Evolutionary conservation across 1,140 invertebrate species (phyloP).

Genomic region (Pollicipes pollicipes): DNA sequence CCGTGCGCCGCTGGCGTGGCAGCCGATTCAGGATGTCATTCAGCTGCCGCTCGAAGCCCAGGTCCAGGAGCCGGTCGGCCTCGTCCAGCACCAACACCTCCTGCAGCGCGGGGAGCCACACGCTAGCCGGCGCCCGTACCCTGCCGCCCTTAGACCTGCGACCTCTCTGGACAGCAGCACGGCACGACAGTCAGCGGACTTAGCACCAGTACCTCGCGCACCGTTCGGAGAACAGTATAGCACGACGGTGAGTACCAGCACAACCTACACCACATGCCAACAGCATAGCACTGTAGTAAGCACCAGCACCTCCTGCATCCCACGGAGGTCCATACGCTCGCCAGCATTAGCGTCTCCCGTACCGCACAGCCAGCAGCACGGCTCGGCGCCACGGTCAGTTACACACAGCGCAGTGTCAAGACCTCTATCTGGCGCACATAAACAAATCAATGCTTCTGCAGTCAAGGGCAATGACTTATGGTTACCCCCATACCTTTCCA

Average conservation of each 20-base stretch:
- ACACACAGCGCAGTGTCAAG: neutral
- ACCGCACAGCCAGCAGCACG: too few relatives aligned
- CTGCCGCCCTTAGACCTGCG: constrained; percentile 12
- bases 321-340: too few relatives aligned
- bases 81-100: constrained; percentile 92
- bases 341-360: too few relatives aligned
- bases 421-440: neutral
- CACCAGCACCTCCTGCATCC: too few relatives aligned
- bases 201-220: constrained; percentile 13
- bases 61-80: constrained; percentile 81
- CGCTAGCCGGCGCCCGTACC: too few relatives aligned
- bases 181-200: too few relatives aligned
- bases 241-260: constrained; percentile 22
- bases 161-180: too few relatives aligned
- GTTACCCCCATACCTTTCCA: too few relatives aligned
- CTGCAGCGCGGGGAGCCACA: constrained; percentile 25
- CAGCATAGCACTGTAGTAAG: too few relatives aligned
- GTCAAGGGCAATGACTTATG: too few relatives aligned
- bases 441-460: too few relatives aligned
- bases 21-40: constrained; percentile 78
- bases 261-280: constrained; percentile 9
- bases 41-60: constrained; percentile 76
- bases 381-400: too few relatives aligned
- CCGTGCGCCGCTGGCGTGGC: constrained; percentile 83
- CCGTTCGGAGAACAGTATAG: neutral